phyloP scores from a whole-genome alignment of 2,888 invertebrate species.

The Pimpla rufipes region DNA sequence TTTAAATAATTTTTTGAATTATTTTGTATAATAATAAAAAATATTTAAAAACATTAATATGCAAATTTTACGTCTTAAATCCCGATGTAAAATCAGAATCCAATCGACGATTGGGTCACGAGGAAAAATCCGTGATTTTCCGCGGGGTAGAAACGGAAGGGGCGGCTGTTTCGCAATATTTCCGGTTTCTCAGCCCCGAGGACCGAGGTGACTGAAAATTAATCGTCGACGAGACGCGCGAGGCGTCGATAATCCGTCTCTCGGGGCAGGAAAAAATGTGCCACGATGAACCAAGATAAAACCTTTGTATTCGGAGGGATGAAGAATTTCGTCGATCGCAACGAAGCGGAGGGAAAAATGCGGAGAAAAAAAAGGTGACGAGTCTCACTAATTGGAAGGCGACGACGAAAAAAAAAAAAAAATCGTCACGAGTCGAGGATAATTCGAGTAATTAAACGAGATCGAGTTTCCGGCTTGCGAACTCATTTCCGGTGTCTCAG shows the following conservation, averaged over 20 bases:
- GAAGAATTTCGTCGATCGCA: conserved; percentile 37
- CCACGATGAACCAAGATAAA: neutral
- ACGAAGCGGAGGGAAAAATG: neutral
- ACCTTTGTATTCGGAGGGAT: conserved; percentile 14
- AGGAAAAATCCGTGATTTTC: conserved; percentile 49
- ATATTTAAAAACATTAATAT: too few species aligned
- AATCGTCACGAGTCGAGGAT: neutral
- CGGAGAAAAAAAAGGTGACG: conserved; percentile 2
- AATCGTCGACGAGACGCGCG: conserved; percentile 34
- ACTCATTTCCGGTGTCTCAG: conserved; percentile 38
- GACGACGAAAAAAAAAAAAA: conserved; percentile 14
- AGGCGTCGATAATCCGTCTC: conserved; percentile 37
- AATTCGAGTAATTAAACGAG: conserved; percentile 44
- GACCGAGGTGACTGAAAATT: conserved; percentile 31
- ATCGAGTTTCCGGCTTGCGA: conserved; percentile 6
- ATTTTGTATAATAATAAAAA: too few species aligned
- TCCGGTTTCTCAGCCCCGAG: conserved; percentile 14
- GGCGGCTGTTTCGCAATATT: conserved; percentile 2
- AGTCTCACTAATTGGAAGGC: conserved; percentile 8
- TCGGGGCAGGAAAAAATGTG: neutral
- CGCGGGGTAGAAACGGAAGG: neutral
- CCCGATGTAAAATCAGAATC: neutral
- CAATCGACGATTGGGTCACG: neutral
- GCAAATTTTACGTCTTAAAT: too few species aligned
- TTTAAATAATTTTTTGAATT: too few species aligned